Base-by-base conservation (phyloP, 2,113 vertebrate genomes). In the Notechis scutatus region DNA sequence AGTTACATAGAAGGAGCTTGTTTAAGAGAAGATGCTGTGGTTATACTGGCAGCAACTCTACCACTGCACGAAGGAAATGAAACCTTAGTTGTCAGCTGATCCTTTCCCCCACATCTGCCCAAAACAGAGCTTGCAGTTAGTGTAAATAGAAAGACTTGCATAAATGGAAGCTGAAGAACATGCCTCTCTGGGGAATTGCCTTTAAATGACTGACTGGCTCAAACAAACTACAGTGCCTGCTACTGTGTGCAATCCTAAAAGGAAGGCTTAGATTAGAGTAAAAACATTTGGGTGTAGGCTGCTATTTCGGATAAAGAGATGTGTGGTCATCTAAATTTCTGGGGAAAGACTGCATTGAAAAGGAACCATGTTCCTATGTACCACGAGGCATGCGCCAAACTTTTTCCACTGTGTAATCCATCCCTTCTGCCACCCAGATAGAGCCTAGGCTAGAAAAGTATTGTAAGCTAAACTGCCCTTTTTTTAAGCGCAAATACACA, bases 51-150 rank as follows among this genome's bases (percentile, higher is more conserved):
- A 26, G 55, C 55, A 85, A 61, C 54, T 90, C 42, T 61, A 45
- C 64, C 85, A 55, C 85, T 29, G 74, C 69, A 18, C 39, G 89
- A 91, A 0, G 91, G 92, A 89, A 94, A 86, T 50, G 10, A 50
- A 92, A 92, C 39, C 88, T 24, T 50, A 88, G 88, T 14, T 57
- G 45, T 2, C 0, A 1, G 6, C 90, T 24, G 59, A 81, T 56
- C 59, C 7, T 90, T 57, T 61, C 3, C 85, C 39, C 20, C 24
- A 14, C 42, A 64, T 52, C 11, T 0, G 52, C 7, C 0, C 69
- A 93, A 1, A 18, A 18, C 23, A 55, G 92, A 89, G 90, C 5
- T 54, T 89, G 0, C 64, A 5, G 0, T 0, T 10, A 0, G 0
- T 0, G 5, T 74, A 56, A 91, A 9, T 24, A 59, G 39, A 89